Evolutionary conservation across 2,888 invertebrate genomes (phyloP).

Genomic region (Fragum fragum): DNA sequence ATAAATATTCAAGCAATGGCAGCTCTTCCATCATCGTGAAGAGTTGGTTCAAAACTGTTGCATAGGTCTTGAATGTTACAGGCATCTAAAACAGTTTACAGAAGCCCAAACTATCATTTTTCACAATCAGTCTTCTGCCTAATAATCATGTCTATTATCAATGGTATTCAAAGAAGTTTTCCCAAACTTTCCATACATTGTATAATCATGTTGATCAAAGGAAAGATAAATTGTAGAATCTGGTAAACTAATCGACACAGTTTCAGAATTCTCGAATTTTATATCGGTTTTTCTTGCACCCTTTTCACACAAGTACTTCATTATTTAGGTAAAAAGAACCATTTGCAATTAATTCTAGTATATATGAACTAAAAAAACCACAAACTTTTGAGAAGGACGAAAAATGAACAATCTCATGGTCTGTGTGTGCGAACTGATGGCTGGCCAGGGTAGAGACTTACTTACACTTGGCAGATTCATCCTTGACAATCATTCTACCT

Average conservation of each 20-base stretch:
- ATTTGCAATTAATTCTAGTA: too few relatives aligned
- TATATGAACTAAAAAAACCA: too few relatives aligned
- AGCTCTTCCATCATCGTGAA: not conserved
- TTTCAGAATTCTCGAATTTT: not conserved
- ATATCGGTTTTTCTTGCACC: not conserved
- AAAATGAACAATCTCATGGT: too few relatives aligned
- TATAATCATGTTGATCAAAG: not conserved
- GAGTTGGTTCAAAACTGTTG: not conserved
- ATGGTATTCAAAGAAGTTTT: not conserved
- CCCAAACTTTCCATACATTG: not conserved
- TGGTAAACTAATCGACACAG: not conserved
- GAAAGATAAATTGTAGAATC: not conserved
- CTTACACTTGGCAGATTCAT: too few relatives aligned
- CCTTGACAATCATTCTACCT: too few relatives aligned
- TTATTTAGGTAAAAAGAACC: too few relatives aligned
- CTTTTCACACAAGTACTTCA: too few relatives aligned
- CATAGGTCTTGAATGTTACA: not conserved
- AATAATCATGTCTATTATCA: slow-evolving; percentile 2
- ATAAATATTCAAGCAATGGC: not conserved
- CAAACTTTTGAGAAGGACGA: too few relatives aligned
- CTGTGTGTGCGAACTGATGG: too few relatives aligned
- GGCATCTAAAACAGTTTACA: not conserved
- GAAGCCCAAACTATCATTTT: not conserved
- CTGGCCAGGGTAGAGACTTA: too few relatives aligned
- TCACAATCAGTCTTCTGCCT: not conserved